phyloP scores from a whole-genome alignment of 2,797 vertebrate genomes.

The Lepilemur ruficaudatus region DNA sequence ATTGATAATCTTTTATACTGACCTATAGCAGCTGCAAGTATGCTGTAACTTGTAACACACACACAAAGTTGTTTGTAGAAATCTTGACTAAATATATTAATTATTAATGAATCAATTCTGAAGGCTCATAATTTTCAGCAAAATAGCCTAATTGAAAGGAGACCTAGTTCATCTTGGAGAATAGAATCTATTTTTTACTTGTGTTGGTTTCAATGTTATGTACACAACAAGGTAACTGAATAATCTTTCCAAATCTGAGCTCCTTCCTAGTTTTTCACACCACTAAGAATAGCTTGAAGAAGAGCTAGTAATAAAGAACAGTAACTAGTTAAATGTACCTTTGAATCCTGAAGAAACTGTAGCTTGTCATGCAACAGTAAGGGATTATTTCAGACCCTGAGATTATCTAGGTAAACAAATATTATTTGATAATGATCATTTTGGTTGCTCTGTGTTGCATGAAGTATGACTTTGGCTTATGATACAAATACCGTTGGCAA shows the following conservation, averaged over 20 bases:
- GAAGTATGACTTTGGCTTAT: constrained; percentile 24
- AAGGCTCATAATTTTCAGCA: neutral
- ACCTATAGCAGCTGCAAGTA: neutral
- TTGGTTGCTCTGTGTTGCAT: constrained; percentile 8
- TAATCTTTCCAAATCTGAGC: neutral
- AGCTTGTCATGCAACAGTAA: neutral
- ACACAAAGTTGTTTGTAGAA: neutral
- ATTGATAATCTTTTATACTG: neutral
- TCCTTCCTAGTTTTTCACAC: neutral
- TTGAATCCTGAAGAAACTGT: neutral
- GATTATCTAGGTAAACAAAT: neutral
- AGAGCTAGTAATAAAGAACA: neutral
- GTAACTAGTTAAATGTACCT: neutral
- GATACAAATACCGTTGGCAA: neutral
- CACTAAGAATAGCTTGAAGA: neutral
- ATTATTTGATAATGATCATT: constrained; percentile 22
- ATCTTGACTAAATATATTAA: neutral
- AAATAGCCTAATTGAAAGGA: neutral
- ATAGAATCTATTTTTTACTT: neutral
- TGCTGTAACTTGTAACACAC: neutral
- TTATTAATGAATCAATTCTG: neutral
- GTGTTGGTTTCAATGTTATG: neutral
- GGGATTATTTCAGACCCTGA: neutral
- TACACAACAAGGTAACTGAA: neutral
- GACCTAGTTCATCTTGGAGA: neutral